phyloP scores from a whole-genome alignment of 2,797 vertebrate genomes.

The Brotula barbata region DNA sequence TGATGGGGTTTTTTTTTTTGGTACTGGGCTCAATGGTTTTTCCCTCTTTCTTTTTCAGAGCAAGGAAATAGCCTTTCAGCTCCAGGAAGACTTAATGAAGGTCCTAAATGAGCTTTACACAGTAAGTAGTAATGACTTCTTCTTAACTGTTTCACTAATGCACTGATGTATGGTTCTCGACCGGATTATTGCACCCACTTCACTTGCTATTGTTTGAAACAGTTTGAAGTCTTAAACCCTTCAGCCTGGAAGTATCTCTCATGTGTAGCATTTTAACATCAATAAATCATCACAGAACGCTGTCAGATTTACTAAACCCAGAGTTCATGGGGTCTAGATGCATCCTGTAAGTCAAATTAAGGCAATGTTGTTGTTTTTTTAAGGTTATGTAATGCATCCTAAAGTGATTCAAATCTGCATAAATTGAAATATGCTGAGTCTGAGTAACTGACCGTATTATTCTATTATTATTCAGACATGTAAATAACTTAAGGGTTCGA shows the following conservation, averaged over 20 bases:
- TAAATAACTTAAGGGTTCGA: too few species aligned
- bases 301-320: too few species aligned
- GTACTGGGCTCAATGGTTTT: constrained; percentile 25
- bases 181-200: constrained; percentile 6
- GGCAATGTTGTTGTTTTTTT: too few species aligned
- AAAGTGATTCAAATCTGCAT: too few species aligned
- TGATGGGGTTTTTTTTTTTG: constrained; percentile 1
- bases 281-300: background rate
- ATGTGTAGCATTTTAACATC: background rate
- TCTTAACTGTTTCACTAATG: constrained; percentile 21
- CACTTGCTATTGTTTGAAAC: constrained; percentile 2
- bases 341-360: too few species aligned
- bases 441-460: too few species aligned
- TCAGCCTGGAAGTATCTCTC: constrained; percentile 7
- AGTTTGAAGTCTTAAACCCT: constrained; percentile 12
- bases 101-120: constrained; percentile 99
- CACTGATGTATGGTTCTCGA: constrained; percentile 10
- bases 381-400: too few species aligned
- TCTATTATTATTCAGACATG: too few species aligned
- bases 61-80: constrained; percentile 98
- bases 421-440: too few species aligned
- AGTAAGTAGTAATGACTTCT: constrained; percentile 80
- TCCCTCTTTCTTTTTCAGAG: constrained; percentile 82
- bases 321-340: too few species aligned
- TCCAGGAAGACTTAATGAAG: constrained; percentile 99